These are phyloP conservation scores for Sebastes minor DNA, from an alignment of 2,797 vertebrate genomes.

Conservation along the genomic window DNA sequence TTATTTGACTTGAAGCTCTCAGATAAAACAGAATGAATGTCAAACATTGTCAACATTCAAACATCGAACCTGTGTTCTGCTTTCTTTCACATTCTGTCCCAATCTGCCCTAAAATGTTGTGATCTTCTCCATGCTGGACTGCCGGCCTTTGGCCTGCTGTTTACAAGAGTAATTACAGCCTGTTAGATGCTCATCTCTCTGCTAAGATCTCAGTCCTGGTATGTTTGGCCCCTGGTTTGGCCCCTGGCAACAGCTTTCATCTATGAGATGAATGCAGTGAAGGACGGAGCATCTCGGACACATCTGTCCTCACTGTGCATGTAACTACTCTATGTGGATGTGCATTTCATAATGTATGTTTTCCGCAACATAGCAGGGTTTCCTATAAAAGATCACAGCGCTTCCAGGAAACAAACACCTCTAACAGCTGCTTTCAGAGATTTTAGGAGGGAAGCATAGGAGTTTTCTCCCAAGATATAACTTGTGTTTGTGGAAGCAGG, in stretches of 20 bases:
- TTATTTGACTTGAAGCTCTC: not conserved
- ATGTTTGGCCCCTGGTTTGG: constrained; percentile 72
- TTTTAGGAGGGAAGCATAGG: constrained; percentile 4
- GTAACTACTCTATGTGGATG: not conserved
- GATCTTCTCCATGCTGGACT: constrained; percentile 14
- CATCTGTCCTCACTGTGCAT: constrained; percentile 26
- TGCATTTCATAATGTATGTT: not conserved
- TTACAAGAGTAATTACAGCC: constrained; percentile 70
- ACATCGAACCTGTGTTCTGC: not conserved
- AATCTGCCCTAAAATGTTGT: not conserved
- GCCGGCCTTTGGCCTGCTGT: constrained; percentile 36
- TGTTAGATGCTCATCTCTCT: constrained; percentile 34
- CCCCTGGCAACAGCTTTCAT: constrained; percentile 76
- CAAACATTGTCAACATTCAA: not conserved
- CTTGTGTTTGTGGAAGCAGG: not conserved
- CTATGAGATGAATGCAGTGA: constrained; percentile 40
- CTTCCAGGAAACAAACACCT: constrained; percentile 4
- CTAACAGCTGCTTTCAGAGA: constrained; percentile 26
- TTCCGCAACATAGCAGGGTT: not conserved
- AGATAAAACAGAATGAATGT: not conserved
- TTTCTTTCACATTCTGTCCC: not conserved
- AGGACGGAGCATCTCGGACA: constrained; percentile 43
- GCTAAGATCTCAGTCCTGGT: constrained; percentile 46
- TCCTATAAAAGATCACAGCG: constrained; percentile 7
- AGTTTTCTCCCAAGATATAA: not conserved